Evolutionary conservation across 53 echinoderm and acorn worm genomes (phyloP), one percentile per base, ranked within the genome.

Genomic region (Luidia sarsii): DNA sequence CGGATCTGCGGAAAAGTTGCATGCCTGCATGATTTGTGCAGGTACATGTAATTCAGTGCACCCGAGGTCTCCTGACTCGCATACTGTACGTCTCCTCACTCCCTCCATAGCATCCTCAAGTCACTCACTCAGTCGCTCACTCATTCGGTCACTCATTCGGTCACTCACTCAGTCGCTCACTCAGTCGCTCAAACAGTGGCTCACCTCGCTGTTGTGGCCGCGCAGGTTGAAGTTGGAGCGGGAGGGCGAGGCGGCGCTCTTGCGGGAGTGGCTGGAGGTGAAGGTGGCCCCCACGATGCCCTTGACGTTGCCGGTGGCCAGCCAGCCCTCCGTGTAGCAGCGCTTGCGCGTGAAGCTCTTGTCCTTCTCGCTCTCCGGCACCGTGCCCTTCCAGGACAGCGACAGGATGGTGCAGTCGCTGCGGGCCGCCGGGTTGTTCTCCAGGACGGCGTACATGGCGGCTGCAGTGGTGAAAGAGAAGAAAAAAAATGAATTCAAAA

Each of bases 371-470:
- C 94, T 97, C 8, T 82, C 84, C 0, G 99, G 99, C 18, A 97
- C 99, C 3, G 99, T 91, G 46, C 99, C 99, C 64, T 97, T 97
- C 99, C 99, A 97, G 9, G 94, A 97, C 35, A 97, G 87, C 45
- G 99, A 97, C 64, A 94, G 84, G 33, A 97, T 97, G 67, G 94
- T 87, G 68, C 99, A 97, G 79, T 97, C 93, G 81, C 99, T 97
- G 71, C 94, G 91, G 25, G 99, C 94, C 38, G 99, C 99, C 14
- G 99, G 99, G 50, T 97, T 97, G 32, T 97, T 85, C 68, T 97
- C 99, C 49, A 97, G 87, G 56, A 97, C 99, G 20, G 99, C 99
- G 66, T 91, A 93, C 99, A 97, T 97, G 70, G 52, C 86, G 13
- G 15, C 52, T 30, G 45, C 14, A 14, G 30, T n/a, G n/a, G n/a